Evolutionary conservation across 2,888 invertebrate species (phyloP), one percentile per base, ranked within the genome.

Genomic region (Prosopocoilus inquinatus): DNA sequence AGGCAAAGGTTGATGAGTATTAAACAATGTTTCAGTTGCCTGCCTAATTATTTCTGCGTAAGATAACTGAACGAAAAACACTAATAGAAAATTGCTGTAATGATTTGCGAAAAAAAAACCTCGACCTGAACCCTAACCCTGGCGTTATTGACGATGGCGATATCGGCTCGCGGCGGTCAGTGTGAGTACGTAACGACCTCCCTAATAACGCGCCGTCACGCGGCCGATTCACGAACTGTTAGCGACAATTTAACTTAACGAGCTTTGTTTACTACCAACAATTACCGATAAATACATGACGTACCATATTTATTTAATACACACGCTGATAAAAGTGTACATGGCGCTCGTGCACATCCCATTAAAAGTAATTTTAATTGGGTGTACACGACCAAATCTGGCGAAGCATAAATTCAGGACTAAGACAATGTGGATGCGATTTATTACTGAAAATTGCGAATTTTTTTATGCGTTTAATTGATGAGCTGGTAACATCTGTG

Each of bases 191-290:
- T 67, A 69, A 68, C 67, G 66, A 71, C 62, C 65, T 63, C 61
- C 63, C 65, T 70, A 70, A 70, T 70, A 69, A 68, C 59, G 70
- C 66, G 67, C 63, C 69, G 69, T 73, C 72, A 73, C 72, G 73
- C 67, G 70, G 64, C 62, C 67, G 70, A 72, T 72, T 68, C 73
- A 72, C 71, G 73, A 72, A 70, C 72, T 71, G 72, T 72, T 72
- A 73, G 70, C 68, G 71, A 73, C 70, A 72, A 70, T 73, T 71
- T 67, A 70, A 67, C 66, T 67, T 73, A 73, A 72, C 73, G 70
- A 73, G 71, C 68, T 62, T 67, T 70, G 71, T 72, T 72, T 72
- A 72, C 71, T 66, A 63, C 61, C 62, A 64, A 66, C 71, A 70
- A 71, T 72, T 71, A 71, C 70, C 62, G 63, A 60, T 66, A 67